phyloP scores from a whole-genome alignment of 2,113 vertebrate genomes.

The Ivindomyrus marchei region DNA sequence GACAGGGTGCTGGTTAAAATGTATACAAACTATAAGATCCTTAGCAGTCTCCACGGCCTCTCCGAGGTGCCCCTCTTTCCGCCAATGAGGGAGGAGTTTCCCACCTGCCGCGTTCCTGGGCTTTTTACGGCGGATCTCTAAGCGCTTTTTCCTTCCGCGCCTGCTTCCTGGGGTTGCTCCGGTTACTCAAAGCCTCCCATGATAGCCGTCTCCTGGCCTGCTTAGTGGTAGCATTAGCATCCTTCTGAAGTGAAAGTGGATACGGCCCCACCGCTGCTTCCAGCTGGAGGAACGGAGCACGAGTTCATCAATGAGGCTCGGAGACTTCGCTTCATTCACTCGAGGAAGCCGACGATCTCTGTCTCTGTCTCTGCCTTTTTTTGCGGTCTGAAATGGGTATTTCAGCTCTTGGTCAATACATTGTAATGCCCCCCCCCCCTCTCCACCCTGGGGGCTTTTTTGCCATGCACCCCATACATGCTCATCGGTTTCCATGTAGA shows the following conservation, averaged over 20 bases:
- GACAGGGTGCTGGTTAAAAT: constrained; percentile 37
- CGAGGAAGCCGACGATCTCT: neutral
- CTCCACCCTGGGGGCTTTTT: constrained; percentile 27
- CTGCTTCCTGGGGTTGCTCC: constrained; percentile 7
- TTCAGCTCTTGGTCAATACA: neutral
- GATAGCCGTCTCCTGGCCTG: neutral
- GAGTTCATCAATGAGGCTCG: neutral
- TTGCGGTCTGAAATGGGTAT: neutral
- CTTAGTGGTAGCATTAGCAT: neutral
- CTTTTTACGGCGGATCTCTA: neutral
- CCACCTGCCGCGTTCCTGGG: neutral
- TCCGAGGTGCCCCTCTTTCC: neutral
- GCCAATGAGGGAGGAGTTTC: neutral
- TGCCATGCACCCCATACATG: constrained; percentile 28
- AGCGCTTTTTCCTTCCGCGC: neutral
- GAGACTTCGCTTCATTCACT: neutral
- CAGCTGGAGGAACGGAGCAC: neutral
- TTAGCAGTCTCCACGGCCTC: neutral
- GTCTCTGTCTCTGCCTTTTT: neutral
- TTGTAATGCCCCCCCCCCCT: neutral
- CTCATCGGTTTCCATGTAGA: constrained; percentile 30
- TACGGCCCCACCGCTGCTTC: neutral
- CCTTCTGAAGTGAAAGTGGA: constrained; percentile 9
- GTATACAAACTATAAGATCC: constrained; percentile 28
- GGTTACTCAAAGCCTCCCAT: constrained; percentile 6